A percentile compares a stretch with the other conserved stretches of the same genome.
Evolutionary conservation across 1,140 invertebrate species (phyloP).

Genomic region (Pachyrhynchus sulphureomaculatus): DNA sequence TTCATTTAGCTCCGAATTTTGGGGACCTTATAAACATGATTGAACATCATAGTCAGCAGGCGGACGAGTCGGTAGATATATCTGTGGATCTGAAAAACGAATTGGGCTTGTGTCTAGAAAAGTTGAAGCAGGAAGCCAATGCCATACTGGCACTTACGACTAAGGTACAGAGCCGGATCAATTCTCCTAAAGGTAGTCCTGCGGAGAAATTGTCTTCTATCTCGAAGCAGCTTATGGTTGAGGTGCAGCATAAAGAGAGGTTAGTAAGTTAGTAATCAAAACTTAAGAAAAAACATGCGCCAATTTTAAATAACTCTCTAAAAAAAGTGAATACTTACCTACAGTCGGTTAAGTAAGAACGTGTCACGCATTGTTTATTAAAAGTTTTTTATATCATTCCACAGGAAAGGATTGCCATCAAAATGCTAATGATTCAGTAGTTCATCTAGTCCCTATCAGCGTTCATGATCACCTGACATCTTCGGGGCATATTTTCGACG

Average conservation of each 20-base stretch:
- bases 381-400: no score
- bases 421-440: no score
- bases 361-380: no score
- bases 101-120: conserved; percentile 63
- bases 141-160: conserved; percentile 64
- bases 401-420: no score
- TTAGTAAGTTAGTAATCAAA: conserved; percentile 39
- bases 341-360: no score
- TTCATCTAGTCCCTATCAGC: no score
- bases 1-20: conserved; percentile 70
- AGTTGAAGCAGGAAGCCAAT: conserved; percentile 66
- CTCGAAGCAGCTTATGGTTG: conserved; percentile 40
- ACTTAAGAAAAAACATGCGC: no score
- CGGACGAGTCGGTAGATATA: conserved; percentile 48
- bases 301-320: background rate
- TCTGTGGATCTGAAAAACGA: conserved; percentile 61
- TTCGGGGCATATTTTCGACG: no score
- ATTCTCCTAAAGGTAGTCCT: conserved; percentile 1
- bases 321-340: background rate
- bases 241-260: conserved; percentile 42
- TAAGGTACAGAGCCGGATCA: conserved; percentile 6
- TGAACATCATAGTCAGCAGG: conserved; percentile 53
- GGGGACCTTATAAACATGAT: conserved; percentile 62
- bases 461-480: no score
- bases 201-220: conserved; percentile 38